phyloP scores from a whole-genome alignment of 2,888 invertebrate genomes.

The Aleiodes alternator region DNA sequence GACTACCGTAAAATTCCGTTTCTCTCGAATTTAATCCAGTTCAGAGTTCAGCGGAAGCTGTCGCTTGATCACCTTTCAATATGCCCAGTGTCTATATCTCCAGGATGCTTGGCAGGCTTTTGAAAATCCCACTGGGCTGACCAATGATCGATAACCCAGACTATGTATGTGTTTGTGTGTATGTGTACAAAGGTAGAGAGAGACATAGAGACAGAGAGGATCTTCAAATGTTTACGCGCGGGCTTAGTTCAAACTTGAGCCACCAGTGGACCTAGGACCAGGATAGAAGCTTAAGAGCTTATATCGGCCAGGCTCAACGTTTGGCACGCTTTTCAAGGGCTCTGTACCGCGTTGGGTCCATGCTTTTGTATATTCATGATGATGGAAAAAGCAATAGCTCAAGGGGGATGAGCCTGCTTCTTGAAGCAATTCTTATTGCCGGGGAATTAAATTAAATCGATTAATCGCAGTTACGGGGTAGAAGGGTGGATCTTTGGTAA shows the following conservation, averaged over 20 bases:
- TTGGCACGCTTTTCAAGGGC: constrained; percentile 36
- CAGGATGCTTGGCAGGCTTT: no score
- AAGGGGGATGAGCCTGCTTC: no score
- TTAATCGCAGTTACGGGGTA: not conserved
- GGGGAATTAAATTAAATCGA: no score
- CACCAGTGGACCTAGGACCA: constrained; percentile 26
- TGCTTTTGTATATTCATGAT: constrained; percentile 34
- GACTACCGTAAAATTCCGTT: no score
- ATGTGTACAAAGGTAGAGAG: constrained; percentile 4
- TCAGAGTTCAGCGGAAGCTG: no score
- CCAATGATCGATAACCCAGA: constrained; percentile 46
- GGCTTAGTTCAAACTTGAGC: constrained; percentile 46
- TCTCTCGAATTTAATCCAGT: no score
- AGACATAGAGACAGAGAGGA: not conserved
- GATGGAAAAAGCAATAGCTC: constrained; percentile 27
- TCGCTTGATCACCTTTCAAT: not conserved
- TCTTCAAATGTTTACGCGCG: constrained; percentile 45
- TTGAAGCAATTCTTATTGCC: no score
- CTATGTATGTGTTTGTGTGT: not conserved
- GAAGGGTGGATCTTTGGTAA: not conserved
- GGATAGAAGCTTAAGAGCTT: constrained; percentile 38
- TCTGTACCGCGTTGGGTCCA: not conserved
- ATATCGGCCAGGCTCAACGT: constrained; percentile 42
- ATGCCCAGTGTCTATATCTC: not conserved
- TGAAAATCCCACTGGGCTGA: constrained; percentile 21